Evolutionary conservation across 2,888 invertebrate genomes (phyloP).

Genomic region (Aspidiotus destructor): DNA sequence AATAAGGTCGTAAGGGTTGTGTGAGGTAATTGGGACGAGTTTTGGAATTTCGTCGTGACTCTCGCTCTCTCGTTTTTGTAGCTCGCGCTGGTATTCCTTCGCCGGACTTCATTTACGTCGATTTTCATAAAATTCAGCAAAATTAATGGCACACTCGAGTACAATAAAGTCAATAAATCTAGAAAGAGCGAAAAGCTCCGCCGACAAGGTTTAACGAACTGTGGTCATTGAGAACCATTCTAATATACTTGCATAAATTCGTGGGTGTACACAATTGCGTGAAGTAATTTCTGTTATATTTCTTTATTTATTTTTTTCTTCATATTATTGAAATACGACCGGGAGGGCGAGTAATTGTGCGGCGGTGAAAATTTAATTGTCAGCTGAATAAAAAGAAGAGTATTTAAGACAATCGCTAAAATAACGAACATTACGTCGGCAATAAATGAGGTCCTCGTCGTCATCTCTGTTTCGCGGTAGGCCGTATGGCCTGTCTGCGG

Average conservation of each 20-base stretch:
- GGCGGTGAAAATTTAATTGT: too few species aligned
- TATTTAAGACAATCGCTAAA: too few species aligned
- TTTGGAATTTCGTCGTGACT: background rate
- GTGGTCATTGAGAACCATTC: background rate
- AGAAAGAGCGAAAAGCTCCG: background rate
- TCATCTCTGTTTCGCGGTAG: too few species aligned
- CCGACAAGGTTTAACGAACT: background rate
- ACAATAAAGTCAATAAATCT: constrained; percentile 4
- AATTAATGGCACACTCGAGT: constrained; percentile 4
- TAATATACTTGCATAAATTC: background rate
- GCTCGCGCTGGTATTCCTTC: background rate
- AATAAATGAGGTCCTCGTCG: too few species aligned
- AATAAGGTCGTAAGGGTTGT: too few species aligned
- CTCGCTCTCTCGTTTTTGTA: background rate
- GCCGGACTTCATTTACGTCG: background rate
- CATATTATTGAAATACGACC: too few species aligned
- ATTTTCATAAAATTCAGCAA: constrained; percentile 1
- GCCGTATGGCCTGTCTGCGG: too few species aligned
- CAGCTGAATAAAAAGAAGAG: too few species aligned
- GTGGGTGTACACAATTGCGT: background rate
- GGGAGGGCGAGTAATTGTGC: too few species aligned
- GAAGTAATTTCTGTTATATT: too few species aligned
- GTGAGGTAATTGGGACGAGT: background rate
- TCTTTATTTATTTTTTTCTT: too few species aligned
- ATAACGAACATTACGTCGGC: too few species aligned